Percentiles rank a stretch among this genome's conserved stretches.
Evolutionary conservation across 2,113 vertebrate genomes (phyloP).

Genomic region (Bettongia penicillata): DNA sequence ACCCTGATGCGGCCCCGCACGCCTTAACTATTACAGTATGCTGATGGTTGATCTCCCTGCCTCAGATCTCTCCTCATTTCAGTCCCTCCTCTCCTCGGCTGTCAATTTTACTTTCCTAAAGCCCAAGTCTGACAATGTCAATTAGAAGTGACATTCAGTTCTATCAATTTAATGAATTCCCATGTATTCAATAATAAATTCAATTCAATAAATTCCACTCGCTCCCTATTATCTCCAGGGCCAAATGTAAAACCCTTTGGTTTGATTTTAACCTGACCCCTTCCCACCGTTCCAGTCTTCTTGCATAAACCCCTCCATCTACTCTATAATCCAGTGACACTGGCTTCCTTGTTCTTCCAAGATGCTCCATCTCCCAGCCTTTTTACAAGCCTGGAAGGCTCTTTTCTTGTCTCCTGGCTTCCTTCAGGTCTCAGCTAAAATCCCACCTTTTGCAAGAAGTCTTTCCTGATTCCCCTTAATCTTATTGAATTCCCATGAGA

Average conservation of each 20-base stretch:
- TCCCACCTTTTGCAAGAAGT: not conserved
- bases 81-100: not conserved
- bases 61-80: not conserved
- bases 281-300: not conserved
- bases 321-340: not conserved
- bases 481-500: not conserved
- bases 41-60: not conserved
- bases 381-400: not conserved
- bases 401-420: not conserved
- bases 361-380: not conserved
- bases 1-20: not conserved
- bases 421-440: conserved; percentile 29
- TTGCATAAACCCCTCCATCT: not conserved
- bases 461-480: not conserved
- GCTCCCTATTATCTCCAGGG: not conserved
- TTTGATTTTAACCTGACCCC: not conserved
- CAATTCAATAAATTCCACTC: not conserved
- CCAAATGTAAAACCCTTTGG: not conserved
- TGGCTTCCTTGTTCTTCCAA: not conserved
- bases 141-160: too few relatives aligned
- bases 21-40: not conserved
- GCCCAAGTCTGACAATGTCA: not conserved
- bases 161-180: not conserved
- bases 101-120: not conserved
- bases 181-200: too few relatives aligned